phyloP scores from a whole-genome alignment of 2,888 invertebrate species.

The Adelphocoris suturalis region DNA sequence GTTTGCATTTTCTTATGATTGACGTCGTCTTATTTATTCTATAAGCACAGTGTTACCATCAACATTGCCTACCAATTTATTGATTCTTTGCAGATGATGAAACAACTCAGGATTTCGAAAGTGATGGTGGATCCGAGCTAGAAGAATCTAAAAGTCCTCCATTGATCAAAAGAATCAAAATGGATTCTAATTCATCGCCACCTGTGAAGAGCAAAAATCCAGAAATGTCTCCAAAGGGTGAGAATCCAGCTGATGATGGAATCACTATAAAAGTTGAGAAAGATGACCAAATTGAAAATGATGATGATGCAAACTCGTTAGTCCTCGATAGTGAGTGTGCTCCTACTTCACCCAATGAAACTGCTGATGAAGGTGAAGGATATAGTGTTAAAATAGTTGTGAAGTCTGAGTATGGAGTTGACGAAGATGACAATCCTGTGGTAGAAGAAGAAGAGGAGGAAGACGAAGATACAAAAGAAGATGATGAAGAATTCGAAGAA shows the following conservation, averaged over 20 bases:
- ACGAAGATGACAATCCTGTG: not conserved
- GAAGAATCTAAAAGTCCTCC: constrained; percentile 28
- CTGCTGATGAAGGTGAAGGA: not conserved
- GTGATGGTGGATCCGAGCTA: constrained; percentile 58
- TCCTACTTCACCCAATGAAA: not conserved
- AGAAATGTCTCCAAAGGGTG: not conserved
- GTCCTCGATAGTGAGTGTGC: too few relatives aligned
- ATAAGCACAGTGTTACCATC: too few relatives aligned
- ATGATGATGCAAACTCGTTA: not conserved
- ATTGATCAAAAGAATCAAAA: not conserved
- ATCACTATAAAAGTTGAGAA: not conserved
- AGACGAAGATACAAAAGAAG: constrained; percentile 6
- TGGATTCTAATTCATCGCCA: not conserved
- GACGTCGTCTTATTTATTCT: too few relatives aligned
- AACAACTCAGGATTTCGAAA: constrained; percentile 45
- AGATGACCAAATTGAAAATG: constrained; percentile 27
- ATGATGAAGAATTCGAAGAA: constrained; percentile 1
- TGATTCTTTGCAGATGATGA: constrained; percentile 33
- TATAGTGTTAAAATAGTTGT: not conserved
- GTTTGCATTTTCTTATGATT: too few relatives aligned
- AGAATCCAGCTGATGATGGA: not conserved
- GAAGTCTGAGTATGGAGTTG: constrained; percentile 2
- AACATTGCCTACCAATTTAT: not conserved
- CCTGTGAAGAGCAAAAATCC: not conserved
- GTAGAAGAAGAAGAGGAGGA: not conserved